Base-by-base conservation (phyloP, 2,797 vertebrate genomes). In the Lepilemur ruficaudatus region DNA sequence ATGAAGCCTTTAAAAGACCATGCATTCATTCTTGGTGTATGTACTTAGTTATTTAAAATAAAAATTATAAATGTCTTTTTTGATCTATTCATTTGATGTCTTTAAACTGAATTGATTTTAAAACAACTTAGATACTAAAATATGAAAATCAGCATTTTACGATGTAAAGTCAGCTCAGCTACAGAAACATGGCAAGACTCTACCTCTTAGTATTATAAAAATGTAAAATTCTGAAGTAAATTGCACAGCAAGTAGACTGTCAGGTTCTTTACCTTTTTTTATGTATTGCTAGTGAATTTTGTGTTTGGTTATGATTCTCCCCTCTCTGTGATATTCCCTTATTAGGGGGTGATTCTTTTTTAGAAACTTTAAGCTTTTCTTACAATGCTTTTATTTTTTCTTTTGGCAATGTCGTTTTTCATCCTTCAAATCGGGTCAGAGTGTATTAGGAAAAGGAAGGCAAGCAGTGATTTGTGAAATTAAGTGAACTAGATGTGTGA, bases 101-200 rank as follows among this genome's bases (percentile, higher is more conserved):
- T 94, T 79, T 83, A 92, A 97, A 88, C 18, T 92, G 76, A 84
- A 25, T 73, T 96, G 91, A 89, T 91, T 92, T 85, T 89, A 87
- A 97, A 38, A 72, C 70, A 4, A 35, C 4, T 80, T 76, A 15
- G 38, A 9, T 91, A 73, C 41, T 55, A 91, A 93, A 93, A 57
- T 80, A 95, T 95, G 46, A 88, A 38, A 78, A 57, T 67, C 4
- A 96, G 48, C 76, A 50, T 93, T 95, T 94, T 22, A 0, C 35
- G 69, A 59, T 93, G n/a, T 82, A 91, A 93, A 92, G 5, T 89
- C 13, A 7, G 43, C 65, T 89, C 94, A 55, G 28, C 48, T 95
- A 38, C 12, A 72, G 78, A 67, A 96, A 38, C 15, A 83, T 28
- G 46, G n/a, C 0, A 3, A 28, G 61, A 32, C 43, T 82, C 87